A percentile compares a stretch with the other conserved stretches of the same genome.
phyloP scores from a whole-genome alignment of 2,797 vertebrate species.

The Etheostoma perlongum region DNA sequence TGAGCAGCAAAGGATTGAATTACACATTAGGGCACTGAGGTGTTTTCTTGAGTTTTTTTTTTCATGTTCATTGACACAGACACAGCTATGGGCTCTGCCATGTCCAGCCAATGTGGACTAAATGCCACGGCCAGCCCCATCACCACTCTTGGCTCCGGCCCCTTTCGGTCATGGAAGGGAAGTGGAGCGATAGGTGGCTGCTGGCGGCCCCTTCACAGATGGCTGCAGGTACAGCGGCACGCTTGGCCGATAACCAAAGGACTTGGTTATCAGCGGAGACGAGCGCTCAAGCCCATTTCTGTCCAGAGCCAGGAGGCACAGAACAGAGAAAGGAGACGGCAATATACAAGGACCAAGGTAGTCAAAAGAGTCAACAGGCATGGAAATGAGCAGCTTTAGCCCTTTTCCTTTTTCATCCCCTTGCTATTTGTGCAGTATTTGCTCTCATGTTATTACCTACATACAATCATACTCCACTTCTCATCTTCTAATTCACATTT shows the following conservation, averaged over 20 bases:
- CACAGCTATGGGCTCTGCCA: slow-evolving; percentile 23
- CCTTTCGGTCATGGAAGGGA: slow-evolving; percentile 70
- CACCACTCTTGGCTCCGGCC: slow-evolving; percentile 54
- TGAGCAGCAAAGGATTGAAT: slow-evolving; percentile 29
- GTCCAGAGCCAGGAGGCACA: slow-evolving; percentile 72
- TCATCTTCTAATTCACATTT: slow-evolving; percentile 19
- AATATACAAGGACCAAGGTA: slow-evolving; percentile 38
- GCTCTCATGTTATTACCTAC: slow-evolving; percentile 29
- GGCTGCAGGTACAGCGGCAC: slow-evolving; percentile 83
- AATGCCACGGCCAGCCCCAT: slow-evolving; percentile 50
- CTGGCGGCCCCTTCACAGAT: slow-evolving; percentile 84
- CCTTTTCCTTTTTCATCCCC: slow-evolving; percentile 12
- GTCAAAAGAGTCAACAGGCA: slow-evolving; percentile 77
- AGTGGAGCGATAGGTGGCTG: slow-evolving; percentile 71
- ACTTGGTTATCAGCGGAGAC: slow-evolving; percentile 79
- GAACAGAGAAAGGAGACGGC: slow-evolving; percentile 60
- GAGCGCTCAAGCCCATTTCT: slow-evolving; percentile 75
- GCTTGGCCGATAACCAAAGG: slow-evolving; percentile 85
- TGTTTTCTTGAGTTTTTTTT: slow-evolving; percentile 9
- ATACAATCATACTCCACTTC: slow-evolving; percentile 1
- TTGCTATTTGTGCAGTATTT: slow-evolving; percentile 4
- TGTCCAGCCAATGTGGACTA: slow-evolving; percentile 44
- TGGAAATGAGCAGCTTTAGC: slow-evolving; percentile 69
- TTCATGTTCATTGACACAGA: slow-evolving; percentile 25
- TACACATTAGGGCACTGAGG: slow-evolving; percentile 18